Evolutionary conservation across 2,113 vertebrate genomes (phyloP).

Genomic region (Piprites chloris): DNA sequence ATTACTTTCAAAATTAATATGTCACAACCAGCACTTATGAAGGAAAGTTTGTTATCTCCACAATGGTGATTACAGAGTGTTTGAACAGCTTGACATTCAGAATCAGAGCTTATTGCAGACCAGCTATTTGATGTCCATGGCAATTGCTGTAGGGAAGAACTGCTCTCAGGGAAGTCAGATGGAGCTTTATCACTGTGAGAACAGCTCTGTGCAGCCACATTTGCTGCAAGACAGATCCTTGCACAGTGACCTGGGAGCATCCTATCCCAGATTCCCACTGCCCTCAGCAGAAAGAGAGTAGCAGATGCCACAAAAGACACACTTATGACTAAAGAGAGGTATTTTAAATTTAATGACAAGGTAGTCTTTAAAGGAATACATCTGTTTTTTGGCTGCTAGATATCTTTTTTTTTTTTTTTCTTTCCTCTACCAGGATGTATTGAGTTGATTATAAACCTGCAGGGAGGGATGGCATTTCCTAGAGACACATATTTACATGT

Average conservation of each 20-base stretch:
- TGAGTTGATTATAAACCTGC: not conserved
- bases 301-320: not conserved
- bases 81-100: not conserved
- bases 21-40: not conserved
- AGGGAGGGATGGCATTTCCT: not conserved
- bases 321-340: not conserved
- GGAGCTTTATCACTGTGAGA: not conserved
- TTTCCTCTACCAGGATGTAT: not conserved
- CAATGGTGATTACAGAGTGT: not conserved
- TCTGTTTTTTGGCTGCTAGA: not conserved
- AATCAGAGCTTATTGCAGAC: not conserved
- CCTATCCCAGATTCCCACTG: not conserved
- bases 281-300: not conserved
- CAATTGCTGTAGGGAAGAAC: not conserved
- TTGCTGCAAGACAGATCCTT: not conserved
- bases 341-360: not conserved
- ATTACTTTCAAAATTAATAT: constrained; percentile 1
- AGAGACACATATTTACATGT: no score
- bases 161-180: not conserved
- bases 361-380: not conserved
- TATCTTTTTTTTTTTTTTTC: not conserved
- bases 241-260: not conserved
- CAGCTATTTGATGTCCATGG: not conserved
- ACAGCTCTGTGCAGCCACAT: not conserved
- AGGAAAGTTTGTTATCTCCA: not conserved